Conservation (phyloP, 1,140 invertebrate genomes). For the Bilobella aurantiaca region DNA sequence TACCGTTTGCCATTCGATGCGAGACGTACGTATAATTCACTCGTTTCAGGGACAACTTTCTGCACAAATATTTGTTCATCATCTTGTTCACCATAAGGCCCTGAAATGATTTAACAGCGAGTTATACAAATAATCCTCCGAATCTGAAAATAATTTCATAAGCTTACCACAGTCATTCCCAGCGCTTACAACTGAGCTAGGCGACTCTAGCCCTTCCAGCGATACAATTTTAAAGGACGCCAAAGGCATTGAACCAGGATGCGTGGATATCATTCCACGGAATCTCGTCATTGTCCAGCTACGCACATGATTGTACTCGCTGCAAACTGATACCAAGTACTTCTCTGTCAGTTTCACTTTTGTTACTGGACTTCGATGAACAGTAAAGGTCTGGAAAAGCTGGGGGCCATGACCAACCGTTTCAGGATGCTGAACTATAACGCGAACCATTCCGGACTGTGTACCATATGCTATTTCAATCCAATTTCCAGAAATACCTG, state of each 20-base stretch:
- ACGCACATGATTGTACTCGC: slow-evolving; percentile 93
- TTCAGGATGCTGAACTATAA: slow-evolving; percentile 91
- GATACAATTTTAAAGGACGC: slow-evolving; percentile 92
- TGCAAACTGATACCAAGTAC: slow-evolving; percentile 92
- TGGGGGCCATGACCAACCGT: slow-evolving; percentile 95
- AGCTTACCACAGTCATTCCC: slow-evolving; percentile 66
- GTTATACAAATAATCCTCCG: slow-evolving; percentile 1
- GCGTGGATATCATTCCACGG: slow-evolving; percentile 91
- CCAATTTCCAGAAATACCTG: slow-evolving; percentile 93
- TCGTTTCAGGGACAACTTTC: slow-evolving; percentile 91
- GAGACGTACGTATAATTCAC: slow-evolving; percentile 82
- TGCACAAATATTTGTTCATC: slow-evolving; percentile 97
- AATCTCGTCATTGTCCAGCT: slow-evolving; percentile 95
- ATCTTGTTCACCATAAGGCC: slow-evolving; percentile 93
- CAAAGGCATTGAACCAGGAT: slow-evolving; percentile 89
- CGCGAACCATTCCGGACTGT: slow-evolving; percentile 81
- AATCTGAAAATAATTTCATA: neutral
- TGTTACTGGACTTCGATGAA: slow-evolving; percentile 89
- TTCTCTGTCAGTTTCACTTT: slow-evolving; percentile 94
- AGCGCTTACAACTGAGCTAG: slow-evolving; percentile 54
- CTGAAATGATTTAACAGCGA: slow-evolving; percentile 43
- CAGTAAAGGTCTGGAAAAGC: slow-evolving; percentile 94
- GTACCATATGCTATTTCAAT: slow-evolving; percentile 99
- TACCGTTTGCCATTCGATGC: slow-evolving; percentile 89
- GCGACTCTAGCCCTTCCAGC: slow-evolving; percentile 72